Percentiles rank a stretch among this genome's conserved stretches.
Conservation (phyloP, 2,113 vertebrate genomes). For the Noturus placidus region DNA sequence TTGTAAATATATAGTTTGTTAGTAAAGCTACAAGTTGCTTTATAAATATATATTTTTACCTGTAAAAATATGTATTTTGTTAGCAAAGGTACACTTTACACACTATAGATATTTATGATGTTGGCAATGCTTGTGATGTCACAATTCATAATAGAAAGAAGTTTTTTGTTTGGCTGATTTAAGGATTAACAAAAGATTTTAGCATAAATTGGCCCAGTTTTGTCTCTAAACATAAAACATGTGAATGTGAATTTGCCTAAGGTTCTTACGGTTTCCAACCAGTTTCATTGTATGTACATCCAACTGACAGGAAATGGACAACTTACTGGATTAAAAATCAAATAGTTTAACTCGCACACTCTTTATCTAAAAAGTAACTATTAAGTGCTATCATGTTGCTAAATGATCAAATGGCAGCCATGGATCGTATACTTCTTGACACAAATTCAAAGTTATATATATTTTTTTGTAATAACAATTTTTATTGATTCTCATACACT, state of each 20-base stretch:
- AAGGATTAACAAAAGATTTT: neutral
- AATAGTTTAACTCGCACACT: neutral
- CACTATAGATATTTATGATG: neutral
- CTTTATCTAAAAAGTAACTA: neutral
- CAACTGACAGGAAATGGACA: neutral
- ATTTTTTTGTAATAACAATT: too few relatives aligned
- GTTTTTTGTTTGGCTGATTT: too few relatives aligned
- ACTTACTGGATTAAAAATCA: neutral
- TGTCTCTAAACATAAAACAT: neutral
- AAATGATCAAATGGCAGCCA: neutral
- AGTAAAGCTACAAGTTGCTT: neutral
- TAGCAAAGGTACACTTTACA: neutral
- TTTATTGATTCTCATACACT: too few relatives aligned
- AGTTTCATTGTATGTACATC: neutral
- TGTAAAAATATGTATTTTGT: neutral
- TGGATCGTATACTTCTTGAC: neutral
- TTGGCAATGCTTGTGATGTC: neutral
- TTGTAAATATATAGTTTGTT: neutral
- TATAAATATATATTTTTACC: neutral
- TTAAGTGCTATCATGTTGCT: neutral
- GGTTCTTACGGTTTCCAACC: neutral
- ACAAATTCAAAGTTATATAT: neutral
- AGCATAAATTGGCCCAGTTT: neutral
- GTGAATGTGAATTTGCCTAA: neutral
- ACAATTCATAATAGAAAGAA: too few relatives aligned